Base-by-base conservation (phyloP, 2,113 vertebrate genomes). In the Podarcis raffonei region DNA sequence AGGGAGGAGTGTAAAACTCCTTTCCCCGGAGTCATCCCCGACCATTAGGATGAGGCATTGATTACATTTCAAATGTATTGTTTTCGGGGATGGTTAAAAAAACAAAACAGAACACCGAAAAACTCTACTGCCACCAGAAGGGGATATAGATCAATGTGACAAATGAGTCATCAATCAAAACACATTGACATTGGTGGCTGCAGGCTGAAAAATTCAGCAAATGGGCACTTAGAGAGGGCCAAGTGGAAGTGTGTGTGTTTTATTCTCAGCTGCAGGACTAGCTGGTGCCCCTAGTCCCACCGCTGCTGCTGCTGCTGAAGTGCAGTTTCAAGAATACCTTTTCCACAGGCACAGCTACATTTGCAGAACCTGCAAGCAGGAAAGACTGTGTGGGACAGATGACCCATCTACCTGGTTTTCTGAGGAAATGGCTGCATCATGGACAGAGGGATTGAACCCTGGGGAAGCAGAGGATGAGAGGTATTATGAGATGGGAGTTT, bases 1-100 rank as follows among this genome's bases (percentile, higher is more conserved):
- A 74, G 86, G 65, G 62, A 66, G 65, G 37, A 68, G 81, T 84
- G 81, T 85, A 78, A 88, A 90, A 92, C 83, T 69, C 57, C 53
- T 65, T 92, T 92, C 83, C 74, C 86, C 71, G 83, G 89, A 79
- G 86, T 79, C 39, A 68, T 83, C 77, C 82, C 72, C 79, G 68
- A 27, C 91, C 86, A 85, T 90, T 90, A 90, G 91, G 78, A 92
- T 84, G 30, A 72, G 77, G 16, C 78, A 90, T 90, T 90, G 91
- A 90, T 90, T 88, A 86, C 86, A 86, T 88, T 92, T 88, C 86
- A 92, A 86, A 91, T 59, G 48, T 68, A 84, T 86, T 35, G 62
- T 42, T 83, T 90, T 80, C 57, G 57, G 79, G 53, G 71, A 32
- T 71, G 15, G 25, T 78, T 81, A 35, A 75, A 74, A 59, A 59